A percentile compares a stretch with the other conserved stretches of the same genome.
Conservation (phyloP, 2,888 invertebrate genomes). For the Mesochorus sp. region DNA sequence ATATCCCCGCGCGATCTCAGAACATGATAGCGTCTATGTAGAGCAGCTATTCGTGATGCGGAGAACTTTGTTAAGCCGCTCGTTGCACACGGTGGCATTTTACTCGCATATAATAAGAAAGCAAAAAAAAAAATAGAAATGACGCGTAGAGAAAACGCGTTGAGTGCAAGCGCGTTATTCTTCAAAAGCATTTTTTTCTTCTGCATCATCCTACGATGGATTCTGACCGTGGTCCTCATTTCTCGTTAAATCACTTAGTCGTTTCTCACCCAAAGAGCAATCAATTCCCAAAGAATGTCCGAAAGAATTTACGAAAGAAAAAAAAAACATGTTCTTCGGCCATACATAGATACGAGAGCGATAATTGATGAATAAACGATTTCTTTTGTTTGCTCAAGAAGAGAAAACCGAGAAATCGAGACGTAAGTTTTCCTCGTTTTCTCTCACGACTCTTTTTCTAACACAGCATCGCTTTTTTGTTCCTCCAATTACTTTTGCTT, state of each 20-base stretch:
- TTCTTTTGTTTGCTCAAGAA: not conserved
- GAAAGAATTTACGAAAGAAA: not conserved
- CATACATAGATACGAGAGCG: too few relatives aligned
- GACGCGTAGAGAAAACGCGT: conserved; percentile 19
- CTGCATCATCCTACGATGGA: conserved; percentile 10
- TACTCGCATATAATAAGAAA: not conserved
- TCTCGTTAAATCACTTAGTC: not conserved
- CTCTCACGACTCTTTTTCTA: not conserved
- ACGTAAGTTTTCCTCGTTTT: conserved; percentile 45
- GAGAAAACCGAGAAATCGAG: conserved; percentile 35
- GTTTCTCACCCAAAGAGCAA: not conserved
- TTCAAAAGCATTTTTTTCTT: conserved; percentile 55
- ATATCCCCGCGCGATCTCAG: conserved; percentile 62
- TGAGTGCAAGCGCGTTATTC: conserved; percentile 57
- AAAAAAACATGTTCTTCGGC: too few relatives aligned
- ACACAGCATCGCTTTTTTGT: conserved; percentile 31
- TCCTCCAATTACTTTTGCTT: conserved; percentile 56
- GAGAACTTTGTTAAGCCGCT: conserved; percentile 11
- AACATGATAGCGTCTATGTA: conserved; percentile 66
- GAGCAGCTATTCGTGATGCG: conserved; percentile 54
- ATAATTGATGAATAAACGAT: not conserved
- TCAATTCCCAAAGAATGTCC: not conserved
- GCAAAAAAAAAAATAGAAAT: not conserved
- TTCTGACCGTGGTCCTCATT: conserved; percentile 9
- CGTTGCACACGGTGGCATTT: not conserved